Evolutionary conservation across 2,113 vertebrate species (phyloP).

Genomic region (Hoplias malabaricus): DNA sequence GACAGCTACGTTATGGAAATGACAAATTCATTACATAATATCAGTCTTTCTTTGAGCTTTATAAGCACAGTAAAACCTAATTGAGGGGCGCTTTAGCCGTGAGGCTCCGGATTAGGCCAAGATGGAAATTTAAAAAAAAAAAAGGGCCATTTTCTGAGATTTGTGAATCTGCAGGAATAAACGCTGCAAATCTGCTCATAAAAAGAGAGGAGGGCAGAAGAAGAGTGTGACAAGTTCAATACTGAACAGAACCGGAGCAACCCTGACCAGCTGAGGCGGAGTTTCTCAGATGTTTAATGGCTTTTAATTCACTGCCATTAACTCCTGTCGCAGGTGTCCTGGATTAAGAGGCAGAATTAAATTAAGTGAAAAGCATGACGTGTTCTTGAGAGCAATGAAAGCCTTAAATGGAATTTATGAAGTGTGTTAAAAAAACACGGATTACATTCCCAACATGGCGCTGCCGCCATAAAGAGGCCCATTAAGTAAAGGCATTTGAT

Average conservation of each 20-base stretch:
- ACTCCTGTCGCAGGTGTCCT: slow-evolving; percentile 8
- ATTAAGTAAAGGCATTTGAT: slow-evolving; percentile 13
- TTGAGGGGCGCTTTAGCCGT: neutral
- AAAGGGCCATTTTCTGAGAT: neutral
- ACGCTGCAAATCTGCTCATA: neutral
- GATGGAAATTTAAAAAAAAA: neutral
- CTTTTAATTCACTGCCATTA: slow-evolving; percentile 10
- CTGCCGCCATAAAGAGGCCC: slow-evolving; percentile 2
- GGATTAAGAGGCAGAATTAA: slow-evolving; percentile 30
- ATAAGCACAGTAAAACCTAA: neutral
- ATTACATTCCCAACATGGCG: slow-evolving; percentile 7
- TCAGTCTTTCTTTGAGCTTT: neutral
- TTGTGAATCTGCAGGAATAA: neutral
- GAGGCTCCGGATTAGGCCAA: neutral
- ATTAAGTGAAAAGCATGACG: slow-evolving; percentile 2
- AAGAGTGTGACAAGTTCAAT: neutral
- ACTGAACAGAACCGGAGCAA: neutral
- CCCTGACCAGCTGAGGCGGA: neutral
- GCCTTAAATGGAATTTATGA: slow-evolving; percentile 37
- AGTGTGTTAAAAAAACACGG: neutral
- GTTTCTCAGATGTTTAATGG: neutral
- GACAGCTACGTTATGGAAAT: neutral
- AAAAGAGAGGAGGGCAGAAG: neutral
- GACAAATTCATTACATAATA: neutral
- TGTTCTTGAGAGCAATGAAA: slow-evolving; percentile 16